Evolutionary conservation across 1,140 invertebrate species (phyloP), one percentile per base, ranked within the genome.

Genomic region (Lasaia peninsularis): DNA sequence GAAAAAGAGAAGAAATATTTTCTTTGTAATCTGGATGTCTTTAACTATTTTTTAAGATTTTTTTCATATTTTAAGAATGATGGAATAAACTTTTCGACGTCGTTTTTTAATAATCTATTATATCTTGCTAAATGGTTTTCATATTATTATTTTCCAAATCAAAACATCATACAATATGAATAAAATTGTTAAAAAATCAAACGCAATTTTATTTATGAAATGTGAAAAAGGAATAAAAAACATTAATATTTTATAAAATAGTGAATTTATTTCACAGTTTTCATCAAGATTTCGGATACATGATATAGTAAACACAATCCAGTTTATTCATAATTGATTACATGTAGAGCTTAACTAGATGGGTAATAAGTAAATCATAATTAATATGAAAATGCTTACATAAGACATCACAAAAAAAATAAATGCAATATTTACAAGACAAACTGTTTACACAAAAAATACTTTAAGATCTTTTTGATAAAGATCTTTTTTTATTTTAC

Each of bases 381-480:
- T 14, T 44, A n/a, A 44, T 44, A 44, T 67, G 62, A 67, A 64
- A 78, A 73, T 66, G 71, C 71, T 80, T 79, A 80, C 55, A 71
- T 50, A 35, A 75, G 66, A 76, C 79, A 84, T 84, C 79, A 84
- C 78, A 84, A 79, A 80, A 67, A 62, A 72, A 69, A 18, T 81
- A 86, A 87, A 87, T 87, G 84, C 84, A 83, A 78, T 87, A 86
- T 86, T 83, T 87, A 87, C 79, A 87, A 62, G 66, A 77, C 44
- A 72, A 73, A 73, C 21, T 44, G 31, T 32, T 31, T 55, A 28
- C 21, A 55, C 28, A 31, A 10, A 28, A 10, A 40, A 55, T 55
- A 63, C 54, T 61, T 60, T 56, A 63, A 75, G 64, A 63, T 55
- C 72, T 75, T 80, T 48, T 56, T 63, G 57, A 52, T 48, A 53